Evolutionary conservation across 2,113 vertebrate species (phyloP).

Genomic region (Hiodon alosoides): DNA sequence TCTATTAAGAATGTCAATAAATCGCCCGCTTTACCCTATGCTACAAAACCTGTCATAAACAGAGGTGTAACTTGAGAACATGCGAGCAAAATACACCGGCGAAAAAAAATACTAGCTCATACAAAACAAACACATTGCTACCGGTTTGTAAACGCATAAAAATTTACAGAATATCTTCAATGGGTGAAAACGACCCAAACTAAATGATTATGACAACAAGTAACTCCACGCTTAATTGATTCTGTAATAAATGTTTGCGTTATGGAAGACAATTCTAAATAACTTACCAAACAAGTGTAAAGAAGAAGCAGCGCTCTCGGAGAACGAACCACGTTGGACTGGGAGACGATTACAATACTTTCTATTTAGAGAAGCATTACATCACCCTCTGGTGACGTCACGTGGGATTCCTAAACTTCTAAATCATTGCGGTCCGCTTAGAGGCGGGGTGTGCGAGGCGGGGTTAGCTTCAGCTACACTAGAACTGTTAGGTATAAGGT

Average conservation of each 20-base stretch:
- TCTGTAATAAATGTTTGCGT: constrained; percentile 41
- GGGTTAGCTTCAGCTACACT: constrained; percentile 38
- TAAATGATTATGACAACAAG: constrained; percentile 41
- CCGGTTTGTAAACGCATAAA: not conserved
- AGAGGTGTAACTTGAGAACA: constrained; percentile 5
- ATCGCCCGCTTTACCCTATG: not conserved
- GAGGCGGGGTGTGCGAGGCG: constrained; percentile 52
- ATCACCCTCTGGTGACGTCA: constrained; percentile 97
- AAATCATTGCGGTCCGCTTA: constrained; percentile 92
- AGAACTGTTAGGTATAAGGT: constrained; percentile 34
- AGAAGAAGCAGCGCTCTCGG: constrained; percentile 80
- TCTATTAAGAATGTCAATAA: not conserved
- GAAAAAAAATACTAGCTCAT: no score
- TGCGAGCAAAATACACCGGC: not conserved
- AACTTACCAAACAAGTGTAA: constrained; percentile 94
- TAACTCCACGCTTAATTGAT: constrained; percentile 31
- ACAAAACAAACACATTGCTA: not conserved
- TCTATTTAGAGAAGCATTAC: constrained; percentile 99
- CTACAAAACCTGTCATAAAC: not conserved
- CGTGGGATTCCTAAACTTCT: constrained; percentile 99
- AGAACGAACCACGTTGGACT: constrained; percentile 99
- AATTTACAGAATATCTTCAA: not conserved
- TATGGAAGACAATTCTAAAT: constrained; percentile 54
- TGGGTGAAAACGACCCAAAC: constrained; percentile 30
- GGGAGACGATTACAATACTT: constrained; percentile 98